A percentile compares a stretch with the other conserved stretches of the same genome.
Conservation (phyloP, 2,113 vertebrate species). For the Tragelaphus scriptus region DNA sequence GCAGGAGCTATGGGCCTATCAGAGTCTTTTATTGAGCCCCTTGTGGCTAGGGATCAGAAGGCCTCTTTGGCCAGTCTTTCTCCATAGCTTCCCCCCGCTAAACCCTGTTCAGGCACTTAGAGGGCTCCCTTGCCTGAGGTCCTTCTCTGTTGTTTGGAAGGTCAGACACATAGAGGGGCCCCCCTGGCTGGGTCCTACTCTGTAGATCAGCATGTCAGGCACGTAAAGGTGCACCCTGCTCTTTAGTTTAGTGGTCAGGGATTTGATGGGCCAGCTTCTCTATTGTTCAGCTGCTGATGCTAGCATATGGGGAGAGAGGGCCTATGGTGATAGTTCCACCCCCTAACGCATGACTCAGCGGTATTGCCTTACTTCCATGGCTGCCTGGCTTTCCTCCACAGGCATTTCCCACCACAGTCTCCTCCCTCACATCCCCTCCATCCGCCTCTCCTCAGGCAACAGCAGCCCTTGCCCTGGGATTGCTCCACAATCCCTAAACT, state of each 20-base stretch:
- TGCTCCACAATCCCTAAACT: neutral
- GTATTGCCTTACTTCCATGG: neutral
- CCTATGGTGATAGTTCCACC: neutral
- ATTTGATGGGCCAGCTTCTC: neutral
- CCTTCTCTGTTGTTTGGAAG: neutral
- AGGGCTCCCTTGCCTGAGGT: neutral
- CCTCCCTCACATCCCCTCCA: neutral
- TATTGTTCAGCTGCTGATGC: neutral
- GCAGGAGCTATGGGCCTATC: neutral
- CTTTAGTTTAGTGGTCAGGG: neutral
- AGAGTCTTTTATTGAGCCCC: neutral
- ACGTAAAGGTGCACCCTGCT: neutral
- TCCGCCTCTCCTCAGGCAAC: neutral
- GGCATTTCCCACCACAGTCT: neutral
- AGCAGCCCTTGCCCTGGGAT: neutral
- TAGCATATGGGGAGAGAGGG: fast-evolving
- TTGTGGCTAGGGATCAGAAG: neutral
- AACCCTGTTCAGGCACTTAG: fast-evolving
- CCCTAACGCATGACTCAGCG: neutral
- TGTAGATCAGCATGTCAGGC: neutral
- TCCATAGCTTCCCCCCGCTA: fast-evolving
- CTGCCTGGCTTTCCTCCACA: neutral
- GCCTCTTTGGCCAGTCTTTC: neutral
- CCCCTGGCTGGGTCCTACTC: neutral
- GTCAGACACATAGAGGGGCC: neutral